These are phyloP conservation scores for Trachythela sp. DNA, from an alignment of 64 coral and sea anemone genomes.

Conservation along the genomic window DNA sequence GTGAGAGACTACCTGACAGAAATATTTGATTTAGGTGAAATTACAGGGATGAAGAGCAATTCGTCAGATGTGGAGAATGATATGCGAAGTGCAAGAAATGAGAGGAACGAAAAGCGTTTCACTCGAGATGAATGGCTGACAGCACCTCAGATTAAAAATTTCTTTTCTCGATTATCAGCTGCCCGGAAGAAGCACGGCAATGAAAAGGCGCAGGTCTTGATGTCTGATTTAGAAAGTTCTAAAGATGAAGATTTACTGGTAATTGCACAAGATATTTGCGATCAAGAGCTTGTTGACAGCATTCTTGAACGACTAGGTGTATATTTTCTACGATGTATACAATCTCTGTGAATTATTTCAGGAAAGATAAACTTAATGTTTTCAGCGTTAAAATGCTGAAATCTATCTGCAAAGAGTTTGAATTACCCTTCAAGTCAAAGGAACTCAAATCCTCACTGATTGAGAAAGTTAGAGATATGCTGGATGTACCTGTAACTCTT, in stretches of 20 bases:
- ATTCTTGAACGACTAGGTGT: conserved; percentile 13
- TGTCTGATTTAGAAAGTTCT: background rate
- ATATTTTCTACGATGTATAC: conserved; percentile 22
- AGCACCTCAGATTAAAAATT: too few relatives aligned
- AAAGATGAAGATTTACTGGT: background rate
- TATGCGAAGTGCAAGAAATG: conserved; percentile 42
- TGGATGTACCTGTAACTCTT: background rate
- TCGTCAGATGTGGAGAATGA: conserved; percentile 8
- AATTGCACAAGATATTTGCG: conserved; percentile 2
- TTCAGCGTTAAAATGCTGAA: conserved; percentile 33
- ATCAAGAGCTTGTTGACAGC: conserved; percentile 18
- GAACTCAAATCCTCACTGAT: background rate
- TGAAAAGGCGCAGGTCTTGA: background rate
- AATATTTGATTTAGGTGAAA: background rate
- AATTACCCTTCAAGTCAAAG: conserved; percentile 18
- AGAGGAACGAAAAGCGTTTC: conserved; percentile 25
- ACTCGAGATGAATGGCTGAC: conserved; percentile 46
- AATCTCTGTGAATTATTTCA: conserved; percentile 13
- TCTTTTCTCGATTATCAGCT: conserved; percentile 44
- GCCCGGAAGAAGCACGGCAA: conserved; percentile 24
- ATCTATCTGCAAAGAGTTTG: conserved; percentile 24
- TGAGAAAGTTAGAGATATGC: conserved; percentile 8
- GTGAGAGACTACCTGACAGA: conserved; percentile 28
- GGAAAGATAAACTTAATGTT: conserved; percentile 1
- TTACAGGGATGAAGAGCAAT: background rate